Conservation (phyloP, 2,797 vertebrate genomes). For the Delichon dasypus region DNA sequence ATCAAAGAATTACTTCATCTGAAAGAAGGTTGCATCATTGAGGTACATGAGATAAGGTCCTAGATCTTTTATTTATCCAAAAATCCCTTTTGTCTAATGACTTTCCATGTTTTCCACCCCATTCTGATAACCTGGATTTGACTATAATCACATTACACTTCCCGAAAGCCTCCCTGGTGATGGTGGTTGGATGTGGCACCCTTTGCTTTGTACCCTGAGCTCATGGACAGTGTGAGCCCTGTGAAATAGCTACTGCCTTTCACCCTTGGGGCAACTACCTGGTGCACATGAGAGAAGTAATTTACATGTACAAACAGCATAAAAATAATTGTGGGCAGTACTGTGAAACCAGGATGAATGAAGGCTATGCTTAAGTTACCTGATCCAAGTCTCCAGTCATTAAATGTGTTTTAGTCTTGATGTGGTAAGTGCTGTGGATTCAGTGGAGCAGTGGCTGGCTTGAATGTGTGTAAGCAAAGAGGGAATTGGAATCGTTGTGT, state of each 20-base stretch:
- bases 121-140: neutral
- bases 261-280: neutral
- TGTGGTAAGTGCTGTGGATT: neutral
- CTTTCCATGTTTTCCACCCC: neutral
- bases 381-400: neutral
- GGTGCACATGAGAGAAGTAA: neutral
- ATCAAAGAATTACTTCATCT: neutral
- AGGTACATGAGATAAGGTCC: neutral
- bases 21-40: neutral
- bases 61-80: neutral
- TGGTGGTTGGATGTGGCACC: neutral
- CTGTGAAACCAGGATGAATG: neutral
- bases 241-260: neutral
- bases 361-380: neutral
- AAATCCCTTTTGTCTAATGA: neutral
- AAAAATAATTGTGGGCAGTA: neutral
- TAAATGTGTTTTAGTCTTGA: neutral
- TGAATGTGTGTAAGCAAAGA: neutral
- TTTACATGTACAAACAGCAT: neutral
- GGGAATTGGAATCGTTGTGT: neutral
- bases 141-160: neutral
- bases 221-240: neutral
- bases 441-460: neutral
- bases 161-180: neutral
- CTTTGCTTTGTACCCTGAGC: neutral